Conservation (phyloP, 1,140 invertebrate species). For the Drosophila sproati region DNA sequence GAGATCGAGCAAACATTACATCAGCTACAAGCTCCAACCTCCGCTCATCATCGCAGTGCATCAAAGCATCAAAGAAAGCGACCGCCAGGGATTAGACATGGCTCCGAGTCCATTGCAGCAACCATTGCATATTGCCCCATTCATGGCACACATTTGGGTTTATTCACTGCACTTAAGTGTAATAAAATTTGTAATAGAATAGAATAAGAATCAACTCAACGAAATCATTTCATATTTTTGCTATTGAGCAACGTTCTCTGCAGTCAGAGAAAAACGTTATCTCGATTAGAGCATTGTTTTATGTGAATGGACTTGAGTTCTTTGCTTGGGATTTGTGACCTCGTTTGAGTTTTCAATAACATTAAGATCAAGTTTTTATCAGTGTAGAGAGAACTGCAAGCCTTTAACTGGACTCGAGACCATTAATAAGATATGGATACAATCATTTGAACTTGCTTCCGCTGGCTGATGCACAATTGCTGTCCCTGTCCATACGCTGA, state of each 20-base stretch:
- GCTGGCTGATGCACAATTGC: conserved; percentile 45
- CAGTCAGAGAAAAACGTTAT: background rate
- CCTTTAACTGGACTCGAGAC: conserved; percentile 57
- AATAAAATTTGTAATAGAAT: conserved; percentile 78
- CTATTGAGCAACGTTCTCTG: conserved; percentile 47
- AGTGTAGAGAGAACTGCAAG: conserved; percentile 26
- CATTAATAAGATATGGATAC: conserved; percentile 57
- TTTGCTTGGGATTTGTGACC: background rate
- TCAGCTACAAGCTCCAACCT: conserved; percentile 52
- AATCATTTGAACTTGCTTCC: conserved; percentile 28
- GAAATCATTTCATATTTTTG: conserved; percentile 65
- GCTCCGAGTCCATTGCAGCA: conserved; percentile 46
- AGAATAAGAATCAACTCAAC: conserved; percentile 63
- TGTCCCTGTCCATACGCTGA: conserved; percentile 16
- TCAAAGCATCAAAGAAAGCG: conserved; percentile 67
- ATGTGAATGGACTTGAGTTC: background rate
- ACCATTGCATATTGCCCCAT: conserved; percentile 13
- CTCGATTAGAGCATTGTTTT: too few relatives aligned
- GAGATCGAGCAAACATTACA: conserved; percentile 79
- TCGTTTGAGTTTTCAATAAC: too few relatives aligned
- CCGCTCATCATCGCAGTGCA: conserved; percentile 20
- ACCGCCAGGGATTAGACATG: conserved; percentile 72
- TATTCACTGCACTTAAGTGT: conserved; percentile 77
- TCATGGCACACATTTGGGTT: conserved; percentile 77
- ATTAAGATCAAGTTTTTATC: too few relatives aligned